Percentiles rank a stretch among this genome's conserved stretches.
Evolutionary conservation across 1,140 invertebrate genomes (phyloP).

Genomic region (Gryon sp.): DNA sequence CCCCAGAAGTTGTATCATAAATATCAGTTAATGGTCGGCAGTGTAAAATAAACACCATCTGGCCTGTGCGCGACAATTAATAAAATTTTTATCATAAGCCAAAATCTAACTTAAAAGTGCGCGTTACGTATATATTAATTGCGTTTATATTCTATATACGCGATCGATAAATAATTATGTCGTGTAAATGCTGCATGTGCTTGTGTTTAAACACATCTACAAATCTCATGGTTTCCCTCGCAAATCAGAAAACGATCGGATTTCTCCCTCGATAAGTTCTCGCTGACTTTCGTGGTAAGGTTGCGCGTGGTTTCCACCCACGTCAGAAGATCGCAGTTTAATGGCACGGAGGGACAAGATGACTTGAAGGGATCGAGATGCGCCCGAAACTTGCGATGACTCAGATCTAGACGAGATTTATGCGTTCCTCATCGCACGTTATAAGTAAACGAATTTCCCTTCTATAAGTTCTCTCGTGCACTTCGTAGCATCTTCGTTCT

Average conservation of each 20-base stretch:
- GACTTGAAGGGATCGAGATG: slow-evolving; percentile 43
- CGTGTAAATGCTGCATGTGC: slow-evolving; percentile 24
- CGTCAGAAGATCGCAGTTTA: slow-evolving; percentile 58
- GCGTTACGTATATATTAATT: slow-evolving; percentile 12
- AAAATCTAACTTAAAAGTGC: slow-evolving; percentile 14
- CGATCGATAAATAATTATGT: slow-evolving; percentile 49
- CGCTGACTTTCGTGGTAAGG: slow-evolving; percentile 43
- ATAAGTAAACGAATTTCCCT: slow-evolving; percentile 62
- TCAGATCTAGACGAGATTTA: slow-evolving; percentile 61
- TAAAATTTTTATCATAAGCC: slow-evolving; percentile 32
- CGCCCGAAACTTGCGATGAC: slow-evolving; percentile 63
- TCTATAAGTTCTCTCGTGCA: slow-evolving; percentile 24
- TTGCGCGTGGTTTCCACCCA: slow-evolving; percentile 52
- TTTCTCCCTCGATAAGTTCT: slow-evolving; percentile 52
- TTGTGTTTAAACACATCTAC: slow-evolving; percentile 5
- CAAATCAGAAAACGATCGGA: slow-evolving; percentile 45
- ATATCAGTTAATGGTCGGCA: slow-evolving; percentile 25
- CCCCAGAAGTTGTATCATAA: slow-evolving; percentile 21
- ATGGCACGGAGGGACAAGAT: slow-evolving; percentile 53
- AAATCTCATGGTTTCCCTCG: slow-evolving; percentile 53
- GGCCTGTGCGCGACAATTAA: slow-evolving; percentile 24
- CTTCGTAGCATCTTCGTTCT: slow-evolving; percentile 48
- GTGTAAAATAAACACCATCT: slow-evolving; percentile 26
- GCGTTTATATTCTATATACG: neutral
- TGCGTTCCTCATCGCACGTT: slow-evolving; percentile 55